phyloP scores from a whole-genome alignment of 2,888 invertebrate species.

The Formica aserva region DNA sequence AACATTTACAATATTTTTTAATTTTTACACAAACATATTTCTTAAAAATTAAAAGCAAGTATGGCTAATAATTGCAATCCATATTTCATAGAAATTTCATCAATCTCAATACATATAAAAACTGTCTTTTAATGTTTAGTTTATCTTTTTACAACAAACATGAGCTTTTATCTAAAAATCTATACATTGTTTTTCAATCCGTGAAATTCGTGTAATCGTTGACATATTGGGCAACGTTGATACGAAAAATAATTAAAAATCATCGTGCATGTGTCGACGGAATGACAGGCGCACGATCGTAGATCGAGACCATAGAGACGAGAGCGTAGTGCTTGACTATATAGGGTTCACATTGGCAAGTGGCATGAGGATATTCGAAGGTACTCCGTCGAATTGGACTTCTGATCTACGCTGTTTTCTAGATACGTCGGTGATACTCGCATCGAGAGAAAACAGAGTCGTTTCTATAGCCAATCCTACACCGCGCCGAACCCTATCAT shows the following conservation, averaged over 20 bases:
- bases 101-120: background rate
- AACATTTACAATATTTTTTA: background rate
- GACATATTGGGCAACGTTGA: slow-evolving; percentile 45
- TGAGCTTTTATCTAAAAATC: background rate
- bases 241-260: slow-evolving; percentile 35
- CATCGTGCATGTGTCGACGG: slow-evolving; percentile 65
- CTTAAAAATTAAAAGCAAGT: background rate
- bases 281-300: slow-evolving; percentile 67
- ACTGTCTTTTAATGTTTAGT: background rate
- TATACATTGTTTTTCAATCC: background rate
- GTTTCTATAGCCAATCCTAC: slow-evolving; percentile 87
- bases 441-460: slow-evolving; percentile 88
- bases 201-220: background rate
- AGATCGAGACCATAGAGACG: slow-evolving; percentile 65
- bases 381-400: background rate
- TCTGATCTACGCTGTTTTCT: slow-evolving; percentile 68
- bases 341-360: slow-evolving; percentile 67
- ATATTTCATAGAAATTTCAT: background rate
- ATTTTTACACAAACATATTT: background rate
- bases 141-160: background rate
- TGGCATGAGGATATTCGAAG: slow-evolving; percentile 67
- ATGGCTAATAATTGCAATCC: background rate
- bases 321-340: slow-evolving; percentile 71
- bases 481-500: slow-evolving; percentile 97
- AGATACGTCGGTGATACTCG: slow-evolving; percentile 92